Percentiles rank a stretch among this genome's conserved stretches.
These are phyloP conservation scores for Psix sp. DNA, from an alignment of 1,140 invertebrate species.

Conservation along the genomic window DNA sequence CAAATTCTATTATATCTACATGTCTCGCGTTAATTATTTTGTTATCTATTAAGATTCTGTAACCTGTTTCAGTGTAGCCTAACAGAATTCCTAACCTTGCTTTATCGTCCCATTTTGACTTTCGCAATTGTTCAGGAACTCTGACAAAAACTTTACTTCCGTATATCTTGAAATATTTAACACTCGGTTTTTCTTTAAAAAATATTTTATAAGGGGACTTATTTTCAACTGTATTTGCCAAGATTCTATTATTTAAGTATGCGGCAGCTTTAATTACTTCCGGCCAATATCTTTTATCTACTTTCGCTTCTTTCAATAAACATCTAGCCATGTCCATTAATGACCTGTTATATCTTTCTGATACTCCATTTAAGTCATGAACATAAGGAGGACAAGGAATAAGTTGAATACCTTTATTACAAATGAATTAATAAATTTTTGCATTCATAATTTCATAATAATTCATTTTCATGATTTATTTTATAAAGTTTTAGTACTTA, in stretches of 20 bases:
- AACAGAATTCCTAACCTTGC: conserved; percentile 47
- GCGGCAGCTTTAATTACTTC: conserved; percentile 56
- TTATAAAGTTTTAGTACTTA: no score
- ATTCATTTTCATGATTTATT: no score
- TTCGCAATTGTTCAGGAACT: conserved; percentile 39
- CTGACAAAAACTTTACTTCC: conserved; percentile 53
- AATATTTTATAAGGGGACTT: conserved; percentile 71
- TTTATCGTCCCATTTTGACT: conserved; percentile 51
- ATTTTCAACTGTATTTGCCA: conserved; percentile 66
- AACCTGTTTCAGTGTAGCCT: conserved; percentile 49
- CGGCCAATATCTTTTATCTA: conserved; percentile 66
- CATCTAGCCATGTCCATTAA: conserved; percentile 45
- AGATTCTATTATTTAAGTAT: conserved; percentile 63
- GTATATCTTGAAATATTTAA: conserved; percentile 59
- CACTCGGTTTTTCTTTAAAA: conserved; percentile 63
- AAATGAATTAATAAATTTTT: conserved; percentile 27
- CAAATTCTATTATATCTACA: conserved; percentile 52
- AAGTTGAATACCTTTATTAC: conserved; percentile 40
- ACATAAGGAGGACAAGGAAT: conserved; percentile 37
- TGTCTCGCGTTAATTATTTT: conserved; percentile 53
- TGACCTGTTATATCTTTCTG: conserved; percentile 47
- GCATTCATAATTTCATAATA: no score
- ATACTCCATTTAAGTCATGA: conserved; percentile 36
- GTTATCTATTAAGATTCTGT: conserved; percentile 52
- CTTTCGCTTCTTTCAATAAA: conserved; percentile 59